Evolutionary conservation across 2,113 vertebrate genomes (phyloP).

Genomic region (Tylochromis polylepis): DNA sequence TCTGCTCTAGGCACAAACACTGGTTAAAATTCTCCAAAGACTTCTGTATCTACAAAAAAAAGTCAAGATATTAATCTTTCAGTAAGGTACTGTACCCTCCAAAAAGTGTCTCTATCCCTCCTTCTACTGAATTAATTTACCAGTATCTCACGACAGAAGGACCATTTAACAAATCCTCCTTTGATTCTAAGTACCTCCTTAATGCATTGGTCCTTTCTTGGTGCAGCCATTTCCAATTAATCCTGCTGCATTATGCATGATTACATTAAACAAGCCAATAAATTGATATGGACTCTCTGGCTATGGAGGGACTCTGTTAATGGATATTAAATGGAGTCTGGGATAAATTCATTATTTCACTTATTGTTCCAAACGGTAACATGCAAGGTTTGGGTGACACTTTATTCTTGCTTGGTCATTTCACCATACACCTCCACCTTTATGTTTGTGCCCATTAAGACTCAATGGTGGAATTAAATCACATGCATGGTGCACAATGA

Average conservation of each 20-base stretch:
- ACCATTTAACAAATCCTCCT: conserved; percentile 70
- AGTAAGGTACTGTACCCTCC: conserved; percentile 49
- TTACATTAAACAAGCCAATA: conserved; percentile 78
- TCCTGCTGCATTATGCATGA: conserved; percentile 74
- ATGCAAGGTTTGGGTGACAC: conserved; percentile 22
- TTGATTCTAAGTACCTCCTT: conserved; percentile 67
- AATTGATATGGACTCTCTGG: conserved; percentile 71
- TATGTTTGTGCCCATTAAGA: background rate
- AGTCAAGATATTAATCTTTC: conserved; percentile 18
- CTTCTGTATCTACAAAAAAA: conserved; percentile 6
- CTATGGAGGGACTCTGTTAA: conserved; percentile 64
- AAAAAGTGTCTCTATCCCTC: conserved; percentile 33
- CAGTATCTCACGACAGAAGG: conserved; percentile 64
- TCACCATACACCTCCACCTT: background rate
- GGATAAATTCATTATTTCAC: conserved; percentile 62
- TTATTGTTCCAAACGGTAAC: conserved; percentile 54
- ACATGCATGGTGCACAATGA: background rate
- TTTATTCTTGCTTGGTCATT: conserved; percentile 3
- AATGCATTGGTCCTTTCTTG: conserved; percentile 62
- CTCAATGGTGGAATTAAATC: background rate
- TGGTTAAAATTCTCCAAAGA: background rate
- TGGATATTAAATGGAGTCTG: conserved; percentile 71
- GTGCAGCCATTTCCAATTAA: conserved; percentile 74
- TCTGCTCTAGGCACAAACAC: background rate
- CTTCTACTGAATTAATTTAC: conserved; percentile 64